Conservation (phyloP, 2,113 vertebrate genomes). For the Heterotis niloticus region DNA sequence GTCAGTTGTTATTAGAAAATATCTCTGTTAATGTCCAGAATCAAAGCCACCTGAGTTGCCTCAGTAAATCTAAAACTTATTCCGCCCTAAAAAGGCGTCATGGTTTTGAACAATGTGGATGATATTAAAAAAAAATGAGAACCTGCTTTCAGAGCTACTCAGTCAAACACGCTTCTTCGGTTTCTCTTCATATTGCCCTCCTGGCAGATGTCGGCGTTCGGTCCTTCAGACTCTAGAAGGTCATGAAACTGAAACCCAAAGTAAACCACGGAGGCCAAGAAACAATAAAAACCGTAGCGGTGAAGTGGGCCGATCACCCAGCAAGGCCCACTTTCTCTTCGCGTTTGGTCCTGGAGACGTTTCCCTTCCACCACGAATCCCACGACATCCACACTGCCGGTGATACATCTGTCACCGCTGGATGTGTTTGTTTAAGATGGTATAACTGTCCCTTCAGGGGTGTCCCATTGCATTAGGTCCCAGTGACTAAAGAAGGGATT, state of each 20-base stretch:
- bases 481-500: constrained; percentile 29
- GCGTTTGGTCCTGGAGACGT: not conserved
- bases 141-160: not conserved
- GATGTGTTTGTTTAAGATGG: constrained; percentile 38
- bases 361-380: constrained; percentile 36
- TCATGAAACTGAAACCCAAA: constrained; percentile 30
- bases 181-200: not conserved
- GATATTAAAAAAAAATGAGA: constrained; percentile 1
- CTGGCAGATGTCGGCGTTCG: not conserved
- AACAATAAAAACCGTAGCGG: constrained; percentile 24
- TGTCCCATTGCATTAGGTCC: constrained; percentile 41
- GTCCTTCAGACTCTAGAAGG: constrained; percentile 22
- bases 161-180: not conserved
- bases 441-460: constrained; percentile 35
- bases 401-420: constrained; percentile 29
- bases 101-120: not conserved
- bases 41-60: not conserved
- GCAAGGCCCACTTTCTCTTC: not conserved
- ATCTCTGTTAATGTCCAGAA: not conserved
- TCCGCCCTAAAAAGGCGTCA: not conserved
- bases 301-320: not conserved
- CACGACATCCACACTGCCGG: constrained; percentile 31
- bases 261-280: constrained; percentile 18
- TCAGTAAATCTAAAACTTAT: not conserved
- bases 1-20: not conserved